These are phyloP conservation scores for Formica selysi DNA, from an alignment of 1,140 invertebrate genomes.

Conservation along the genomic window DNA sequence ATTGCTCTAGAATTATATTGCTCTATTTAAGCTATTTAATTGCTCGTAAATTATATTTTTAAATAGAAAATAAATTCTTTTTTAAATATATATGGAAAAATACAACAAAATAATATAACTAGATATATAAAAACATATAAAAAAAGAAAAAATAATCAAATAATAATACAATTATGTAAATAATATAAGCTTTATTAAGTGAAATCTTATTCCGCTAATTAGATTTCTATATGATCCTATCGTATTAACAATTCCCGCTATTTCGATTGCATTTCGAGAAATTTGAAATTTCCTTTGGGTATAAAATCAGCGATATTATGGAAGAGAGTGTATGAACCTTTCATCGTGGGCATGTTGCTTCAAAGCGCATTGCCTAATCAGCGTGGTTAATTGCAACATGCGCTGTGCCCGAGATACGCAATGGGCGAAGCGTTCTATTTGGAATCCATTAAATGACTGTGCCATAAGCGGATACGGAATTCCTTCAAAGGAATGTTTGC, in stretches of 20 bases:
- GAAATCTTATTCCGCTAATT: conserved; percentile 13
- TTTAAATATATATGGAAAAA: no score
- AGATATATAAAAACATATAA: no score
- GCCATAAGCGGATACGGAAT: conserved; percentile 40
- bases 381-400: conserved; percentile 58
- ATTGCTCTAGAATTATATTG: no score
- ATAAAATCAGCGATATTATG: conserved; percentile 48
- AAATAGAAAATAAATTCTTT: no score
- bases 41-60: no score
- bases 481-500: conserved; percentile 58
- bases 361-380: conserved; percentile 64
- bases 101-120: no score
- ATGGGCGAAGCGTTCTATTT: conserved; percentile 55
- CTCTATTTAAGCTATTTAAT: no score
- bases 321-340: conserved; percentile 34
- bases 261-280: conserved; percentile 42
- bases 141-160: no score
- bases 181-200: not conserved
- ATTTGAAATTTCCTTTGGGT: conserved; percentile 35
- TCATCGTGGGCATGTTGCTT: conserved; percentile 36
- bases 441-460: conserved; percentile 58
- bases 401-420: conserved; percentile 46
- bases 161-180: no score
- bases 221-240: conserved; percentile 9
- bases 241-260: not conserved